Evolutionary conservation across 2,888 invertebrate genomes (phyloP).

Genomic region (Bellardia bayeri): DNA sequence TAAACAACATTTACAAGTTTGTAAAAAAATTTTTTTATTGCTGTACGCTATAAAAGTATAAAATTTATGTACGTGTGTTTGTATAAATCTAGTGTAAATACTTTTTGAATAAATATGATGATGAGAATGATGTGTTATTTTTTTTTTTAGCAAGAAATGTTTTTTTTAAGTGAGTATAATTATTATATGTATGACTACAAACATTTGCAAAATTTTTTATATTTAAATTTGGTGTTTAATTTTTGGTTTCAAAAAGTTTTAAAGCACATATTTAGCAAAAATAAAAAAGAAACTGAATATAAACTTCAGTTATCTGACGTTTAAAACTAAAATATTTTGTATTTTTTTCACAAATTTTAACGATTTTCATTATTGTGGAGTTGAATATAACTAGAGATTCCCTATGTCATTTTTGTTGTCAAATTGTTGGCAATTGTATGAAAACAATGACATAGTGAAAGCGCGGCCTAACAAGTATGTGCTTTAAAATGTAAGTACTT

Average conservation of each 20-base stretch:
- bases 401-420: no score
- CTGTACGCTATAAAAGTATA: slow-evolving; percentile 65
- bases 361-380: background rate
- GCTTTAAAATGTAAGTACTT: slow-evolving; percentile 33
- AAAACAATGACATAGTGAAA: no score
- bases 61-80: slow-evolving; percentile 50
- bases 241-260: slow-evolving; percentile 42
- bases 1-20: slow-evolving; percentile 22
- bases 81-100: slow-evolving; percentile 51
- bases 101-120: slow-evolving; percentile 56
- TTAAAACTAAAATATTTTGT: background rate
- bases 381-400: background rate
- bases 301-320: background rate
- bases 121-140: slow-evolving; percentile 55
- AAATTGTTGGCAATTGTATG: no score
- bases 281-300: background rate
- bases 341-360: slow-evolving; percentile 3
- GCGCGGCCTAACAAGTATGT: background rate
- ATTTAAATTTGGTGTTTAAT: slow-evolving; percentile 49
- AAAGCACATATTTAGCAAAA: slow-evolving; percentile 21
- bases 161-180: slow-evolving; percentile 3
- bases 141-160: slow-evolving; percentile 12
- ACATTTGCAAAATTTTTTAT: slow-evolving; percentile 28
- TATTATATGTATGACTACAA: slow-evolving; percentile 24
- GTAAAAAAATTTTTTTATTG: slow-evolving; percentile 45